Conservation (phyloP, 1,140 invertebrate genomes). For the Probaryconus sp. region DNA sequence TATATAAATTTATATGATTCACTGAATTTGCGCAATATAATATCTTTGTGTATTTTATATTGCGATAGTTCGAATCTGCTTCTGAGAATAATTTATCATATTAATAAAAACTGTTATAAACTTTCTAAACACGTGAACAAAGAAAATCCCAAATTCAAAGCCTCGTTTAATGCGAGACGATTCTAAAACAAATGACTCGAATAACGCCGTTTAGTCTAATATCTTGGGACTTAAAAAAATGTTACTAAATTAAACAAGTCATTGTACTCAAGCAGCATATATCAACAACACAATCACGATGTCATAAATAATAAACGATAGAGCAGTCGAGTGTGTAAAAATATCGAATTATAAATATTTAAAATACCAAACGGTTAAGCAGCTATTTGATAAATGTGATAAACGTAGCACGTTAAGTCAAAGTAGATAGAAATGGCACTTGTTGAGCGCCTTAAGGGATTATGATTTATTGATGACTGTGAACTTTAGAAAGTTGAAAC, state of each 20-base stretch:
- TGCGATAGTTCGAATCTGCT: no score
- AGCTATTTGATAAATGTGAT: constrained; percentile 46
- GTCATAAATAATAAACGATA: constrained; percentile 30
- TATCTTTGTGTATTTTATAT: no score
- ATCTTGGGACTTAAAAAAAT: constrained; percentile 3
- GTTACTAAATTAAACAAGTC: constrained; percentile 40
- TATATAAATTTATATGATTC: no score
- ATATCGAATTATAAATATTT: constrained; percentile 29
- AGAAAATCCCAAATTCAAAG: no score
- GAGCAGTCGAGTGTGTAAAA: constrained; percentile 1
- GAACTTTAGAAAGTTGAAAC: constrained; percentile 48
- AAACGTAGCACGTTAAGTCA: constrained; percentile 20
- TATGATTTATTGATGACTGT: constrained; percentile 60
- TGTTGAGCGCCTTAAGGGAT: constrained; percentile 58
- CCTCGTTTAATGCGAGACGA: no score
- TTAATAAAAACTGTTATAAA: no score
- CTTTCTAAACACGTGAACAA: no score
- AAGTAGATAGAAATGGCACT: constrained; percentile 59
- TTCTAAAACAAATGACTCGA: constrained; percentile 10
- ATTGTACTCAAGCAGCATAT: constrained; percentile 15
- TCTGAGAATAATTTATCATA: no score
- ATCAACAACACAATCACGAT: constrained; percentile 22
- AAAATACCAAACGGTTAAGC: constrained; percentile 23
- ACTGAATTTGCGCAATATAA: no score
- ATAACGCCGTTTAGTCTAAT: background rate